These are phyloP conservation scores for Drosophila sucinea DNA, from an alignment of 1,140 invertebrate genomes.

Conservation along the genomic window DNA sequence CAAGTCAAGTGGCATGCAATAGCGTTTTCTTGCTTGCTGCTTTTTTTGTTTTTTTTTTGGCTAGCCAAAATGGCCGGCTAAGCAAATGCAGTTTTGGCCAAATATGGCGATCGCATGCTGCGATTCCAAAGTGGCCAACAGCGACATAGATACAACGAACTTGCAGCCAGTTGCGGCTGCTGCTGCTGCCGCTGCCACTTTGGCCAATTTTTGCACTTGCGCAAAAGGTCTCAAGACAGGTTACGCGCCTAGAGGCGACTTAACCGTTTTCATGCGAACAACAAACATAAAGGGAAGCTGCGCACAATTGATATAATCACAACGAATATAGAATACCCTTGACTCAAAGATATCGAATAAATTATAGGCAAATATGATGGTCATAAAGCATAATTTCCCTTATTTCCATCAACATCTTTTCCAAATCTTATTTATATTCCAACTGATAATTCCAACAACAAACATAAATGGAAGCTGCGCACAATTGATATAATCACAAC, in stretches of 20 bases:
- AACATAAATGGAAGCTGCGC: constrained; percentile 28
- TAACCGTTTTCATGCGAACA: constrained; percentile 71
- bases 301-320: not conserved
- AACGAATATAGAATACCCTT: constrained; percentile 33
- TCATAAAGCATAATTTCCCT: too few species aligned
- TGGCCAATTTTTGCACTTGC: constrained; percentile 80
- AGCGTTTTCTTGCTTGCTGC: constrained; percentile 32
- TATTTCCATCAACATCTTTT: too few species aligned
- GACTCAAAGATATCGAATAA: too few species aligned
- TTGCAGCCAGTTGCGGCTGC: constrained; percentile 37
- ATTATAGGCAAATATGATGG: too few species aligned
- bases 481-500: constrained; percentile 12
- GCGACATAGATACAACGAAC: constrained; percentile 58
- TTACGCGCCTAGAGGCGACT: constrained; percentile 77
- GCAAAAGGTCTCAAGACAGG: constrained; percentile 80
- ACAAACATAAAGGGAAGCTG: constrained; percentile 34
- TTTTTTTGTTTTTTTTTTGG: constrained; percentile 21
- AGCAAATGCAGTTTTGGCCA: constrained; percentile 76
- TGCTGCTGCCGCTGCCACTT: constrained; percentile 46
- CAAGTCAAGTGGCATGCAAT: constrained; percentile 79
- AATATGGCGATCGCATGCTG: constrained; percentile 79
- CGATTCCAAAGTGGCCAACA: constrained; percentile 62
- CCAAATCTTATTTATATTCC: too few species aligned
- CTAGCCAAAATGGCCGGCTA: constrained; percentile 54
- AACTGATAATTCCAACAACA: too few species aligned